Conservation (phyloP, 2,797 vertebrate species). For the Phrynocephalus forsythii region DNA sequence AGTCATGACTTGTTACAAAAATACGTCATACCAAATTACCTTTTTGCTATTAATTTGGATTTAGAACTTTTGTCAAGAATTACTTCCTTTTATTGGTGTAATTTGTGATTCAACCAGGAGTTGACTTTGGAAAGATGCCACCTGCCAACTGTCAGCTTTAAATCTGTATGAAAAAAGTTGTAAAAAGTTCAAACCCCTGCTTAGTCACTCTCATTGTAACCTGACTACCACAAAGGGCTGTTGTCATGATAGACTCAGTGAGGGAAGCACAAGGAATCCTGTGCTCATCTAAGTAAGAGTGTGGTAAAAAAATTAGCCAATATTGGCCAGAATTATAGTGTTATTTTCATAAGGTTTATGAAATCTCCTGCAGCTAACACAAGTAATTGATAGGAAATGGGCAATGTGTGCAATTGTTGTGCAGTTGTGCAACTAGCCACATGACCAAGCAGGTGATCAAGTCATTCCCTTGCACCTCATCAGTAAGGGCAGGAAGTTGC, state of each 20-base stretch:
- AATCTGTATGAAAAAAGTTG: neutral
- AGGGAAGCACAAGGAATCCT: neutral
- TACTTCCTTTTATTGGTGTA: neutral
- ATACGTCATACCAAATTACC: neutral
- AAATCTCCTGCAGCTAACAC: too few species aligned
- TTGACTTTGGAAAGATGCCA: neutral
- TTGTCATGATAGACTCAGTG: neutral
- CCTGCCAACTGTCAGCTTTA: neutral
- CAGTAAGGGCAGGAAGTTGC: too few species aligned
- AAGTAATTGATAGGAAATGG: too few species aligned
- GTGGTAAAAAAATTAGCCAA: neutral
- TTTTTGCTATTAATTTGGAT: neutral
- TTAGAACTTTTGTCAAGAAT: slow-evolving; percentile 16
- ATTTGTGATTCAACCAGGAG: too few species aligned
- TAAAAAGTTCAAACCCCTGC: neutral
- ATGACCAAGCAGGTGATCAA: too few species aligned
- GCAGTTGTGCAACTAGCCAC: too few species aligned
- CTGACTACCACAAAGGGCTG: neutral
- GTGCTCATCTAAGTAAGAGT: neutral
- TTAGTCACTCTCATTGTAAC: neutral
- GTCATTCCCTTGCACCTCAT: too few species aligned
- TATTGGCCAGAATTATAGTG: neutral
- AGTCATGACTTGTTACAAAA: neutral
- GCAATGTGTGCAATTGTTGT: too few species aligned
- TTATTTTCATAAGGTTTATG: too few species aligned